These are phyloP conservation scores for Reticulitermes lucifugus DNA, from an alignment of 2,888 invertebrate genomes.

Conservation along the genomic window DNA sequence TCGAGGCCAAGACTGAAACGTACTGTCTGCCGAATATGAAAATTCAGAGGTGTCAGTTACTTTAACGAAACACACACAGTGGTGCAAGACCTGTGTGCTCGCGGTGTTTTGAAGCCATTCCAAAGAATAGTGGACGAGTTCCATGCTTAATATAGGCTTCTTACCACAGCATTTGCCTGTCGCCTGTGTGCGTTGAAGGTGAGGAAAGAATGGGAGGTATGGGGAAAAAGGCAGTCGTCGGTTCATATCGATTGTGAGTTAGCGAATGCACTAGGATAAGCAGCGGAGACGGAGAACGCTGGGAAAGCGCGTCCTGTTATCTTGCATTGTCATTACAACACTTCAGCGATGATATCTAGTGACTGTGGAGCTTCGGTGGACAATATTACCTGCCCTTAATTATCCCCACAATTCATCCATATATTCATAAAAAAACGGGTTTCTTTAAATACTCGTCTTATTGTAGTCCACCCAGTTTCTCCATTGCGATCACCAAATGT, in stretches of 20 bases:
- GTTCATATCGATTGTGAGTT: constrained; percentile 4
- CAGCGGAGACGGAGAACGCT: not conserved
- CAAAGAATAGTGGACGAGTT: not conserved
- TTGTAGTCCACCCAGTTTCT: too few relatives aligned
- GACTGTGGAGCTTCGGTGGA: too few relatives aligned
- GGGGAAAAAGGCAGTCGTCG: constrained; percentile 1
- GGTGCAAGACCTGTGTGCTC: not conserved
- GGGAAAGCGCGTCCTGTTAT: not conserved
- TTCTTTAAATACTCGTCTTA: too few relatives aligned
- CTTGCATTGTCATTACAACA: not conserved
- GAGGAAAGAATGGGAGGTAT: constrained; percentile 9
- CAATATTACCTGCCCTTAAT: too few relatives aligned
- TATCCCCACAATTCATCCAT: too few relatives aligned
- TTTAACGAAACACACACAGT: too few relatives aligned
- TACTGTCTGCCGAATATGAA: too few relatives aligned
- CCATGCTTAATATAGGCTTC: not conserved
- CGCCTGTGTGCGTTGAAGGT: not conserved
- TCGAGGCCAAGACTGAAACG: too few relatives aligned
- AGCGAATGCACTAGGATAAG: not conserved
- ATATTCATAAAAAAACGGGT: too few relatives aligned
- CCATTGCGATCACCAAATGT: too few relatives aligned
- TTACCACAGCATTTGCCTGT: not conserved
- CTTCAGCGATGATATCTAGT: too few relatives aligned
- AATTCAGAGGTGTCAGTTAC: too few relatives aligned
- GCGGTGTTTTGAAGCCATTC: not conserved